Evolutionary conservation across 2,888 invertebrate species (phyloP), one percentile per base, ranked within the genome.

Genomic region (Cryptocheilus praepositus): DNA sequence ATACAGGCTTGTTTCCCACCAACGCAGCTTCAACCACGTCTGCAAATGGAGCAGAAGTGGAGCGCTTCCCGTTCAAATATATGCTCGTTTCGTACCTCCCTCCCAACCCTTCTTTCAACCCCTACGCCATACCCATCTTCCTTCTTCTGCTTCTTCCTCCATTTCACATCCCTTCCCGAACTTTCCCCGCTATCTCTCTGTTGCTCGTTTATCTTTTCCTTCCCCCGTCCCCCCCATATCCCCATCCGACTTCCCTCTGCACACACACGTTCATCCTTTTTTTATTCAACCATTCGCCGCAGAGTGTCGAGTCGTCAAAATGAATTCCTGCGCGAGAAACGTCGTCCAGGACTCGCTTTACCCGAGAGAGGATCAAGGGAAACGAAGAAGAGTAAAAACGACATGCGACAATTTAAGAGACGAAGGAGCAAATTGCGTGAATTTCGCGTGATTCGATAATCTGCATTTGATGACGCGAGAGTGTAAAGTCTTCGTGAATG

Each of bases 11-110:
- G 46, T n/a, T 61, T 21, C 44, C 45, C 65, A 59, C 58, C 63
- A 59, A 66, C 69, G 68, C 69, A 58, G 63, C 61, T 55, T 71
- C 70, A 65, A 65, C 70, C 70, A 56, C 69, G 43, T 45, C 63
- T 64, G 51, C 70, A 72, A 80, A 81, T 73, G 73, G 80, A 76
- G 73, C 76, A 77, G 73, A 80, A 81, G 66, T 79, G 73, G 79
- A 82, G 65, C 77, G 74, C 44, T 58, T 55, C 65, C 68, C 58
- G 62, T 69, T 67, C 66, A 61, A 67, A 74, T 71, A 70, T 73
- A 70, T 61, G 66, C 66, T 45, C 75, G 70, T 72, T 73, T 63
- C 71, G 45, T 59, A 43, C 54, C 61, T 21, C 61, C 19, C 44
- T 54, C 5, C 19, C 51, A 18, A 21, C 59, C 56, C 57, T 51